Evolutionary conservation across 2,113 vertebrate species (phyloP).

Genomic region (Aegithalos caudatus): DNA sequence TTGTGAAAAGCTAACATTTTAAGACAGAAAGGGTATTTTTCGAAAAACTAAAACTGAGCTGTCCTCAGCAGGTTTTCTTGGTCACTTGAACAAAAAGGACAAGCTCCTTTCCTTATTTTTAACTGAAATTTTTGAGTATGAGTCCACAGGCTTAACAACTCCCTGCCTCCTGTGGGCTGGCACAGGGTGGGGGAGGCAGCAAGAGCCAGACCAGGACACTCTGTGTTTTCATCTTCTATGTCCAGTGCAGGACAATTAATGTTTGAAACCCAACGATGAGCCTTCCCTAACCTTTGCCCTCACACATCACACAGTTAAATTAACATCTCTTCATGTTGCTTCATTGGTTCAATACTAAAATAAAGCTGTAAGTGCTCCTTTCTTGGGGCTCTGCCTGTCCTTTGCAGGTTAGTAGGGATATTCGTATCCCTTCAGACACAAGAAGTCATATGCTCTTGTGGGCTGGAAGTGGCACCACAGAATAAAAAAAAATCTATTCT

Average conservation of each 20-base stretch:
- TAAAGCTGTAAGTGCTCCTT: background rate
- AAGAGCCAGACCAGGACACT: fast-evolving
- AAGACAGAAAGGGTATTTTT: background rate
- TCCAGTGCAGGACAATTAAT: background rate
- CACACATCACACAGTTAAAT: background rate
- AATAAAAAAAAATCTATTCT: conserved; percentile 25
- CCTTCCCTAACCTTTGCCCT: background rate
- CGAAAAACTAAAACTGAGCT: background rate
- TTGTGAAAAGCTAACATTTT: background rate
- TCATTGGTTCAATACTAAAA: background rate
- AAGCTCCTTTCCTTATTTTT: background rate
- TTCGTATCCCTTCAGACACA: background rate
- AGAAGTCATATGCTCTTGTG: background rate
- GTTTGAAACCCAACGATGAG: background rate
- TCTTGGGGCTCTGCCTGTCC: background rate
- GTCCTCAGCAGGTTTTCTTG: background rate
- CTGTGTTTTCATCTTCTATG: background rate
- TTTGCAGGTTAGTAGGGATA: background rate
- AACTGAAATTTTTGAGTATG: background rate
- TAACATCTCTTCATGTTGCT: background rate
- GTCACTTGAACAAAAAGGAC: background rate
- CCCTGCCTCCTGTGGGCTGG: background rate
- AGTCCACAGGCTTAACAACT: background rate
- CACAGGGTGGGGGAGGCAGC: background rate
- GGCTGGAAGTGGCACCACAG: conserved; percentile 17